phyloP scores from a whole-genome alignment of 1,140 invertebrate genomes.

The Eulimnadia texana region DNA sequence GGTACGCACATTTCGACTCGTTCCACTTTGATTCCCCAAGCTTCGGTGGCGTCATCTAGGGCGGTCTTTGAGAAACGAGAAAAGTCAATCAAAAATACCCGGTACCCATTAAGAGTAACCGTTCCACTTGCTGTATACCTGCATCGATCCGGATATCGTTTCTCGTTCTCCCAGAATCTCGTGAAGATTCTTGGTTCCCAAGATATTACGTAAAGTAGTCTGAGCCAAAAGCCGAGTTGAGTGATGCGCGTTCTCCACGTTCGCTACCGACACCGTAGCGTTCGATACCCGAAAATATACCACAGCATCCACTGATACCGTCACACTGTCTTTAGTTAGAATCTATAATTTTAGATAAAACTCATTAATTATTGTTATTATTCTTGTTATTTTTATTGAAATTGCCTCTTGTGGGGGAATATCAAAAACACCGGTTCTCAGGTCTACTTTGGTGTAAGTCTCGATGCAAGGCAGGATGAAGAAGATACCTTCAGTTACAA shows the following conservation, averaged over 20 bases:
- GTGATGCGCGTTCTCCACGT: conserved; percentile 92
- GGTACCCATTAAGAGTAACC: no score
- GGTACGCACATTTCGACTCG: conserved; percentile 32
- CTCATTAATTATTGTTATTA: not conserved
- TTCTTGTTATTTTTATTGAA: not conserved
- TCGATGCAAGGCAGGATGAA: conserved; percentile 46
- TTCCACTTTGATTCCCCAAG: conserved; percentile 43
- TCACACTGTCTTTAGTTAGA: conserved; percentile 44
- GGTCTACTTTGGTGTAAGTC: conserved; percentile 35
- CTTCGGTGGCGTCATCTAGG: conserved; percentile 36
- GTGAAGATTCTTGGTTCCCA: conserved; percentile 33
- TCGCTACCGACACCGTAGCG: conserved; percentile 88
- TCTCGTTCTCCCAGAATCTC: conserved; percentile 32
- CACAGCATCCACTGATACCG: conserved; percentile 42
- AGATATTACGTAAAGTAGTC: conserved; percentile 33
- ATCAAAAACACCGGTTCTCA: conserved; percentile 45
- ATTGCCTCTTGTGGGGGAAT: conserved; percentile 42
- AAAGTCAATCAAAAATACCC: no score
- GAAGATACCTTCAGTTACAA: conserved; percentile 40
- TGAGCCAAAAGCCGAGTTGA: conserved; percentile 41
- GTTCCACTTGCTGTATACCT: no score
- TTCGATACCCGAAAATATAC: conserved; percentile 56
- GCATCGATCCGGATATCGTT: conserved; percentile 28
- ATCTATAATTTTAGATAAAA: conserved; percentile 30
- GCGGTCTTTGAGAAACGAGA: conserved; percentile 19